These are phyloP conservation scores for Phainopepla nitens DNA, from an alignment of 2,113 vertebrate species.

Conservation along the genomic window DNA sequence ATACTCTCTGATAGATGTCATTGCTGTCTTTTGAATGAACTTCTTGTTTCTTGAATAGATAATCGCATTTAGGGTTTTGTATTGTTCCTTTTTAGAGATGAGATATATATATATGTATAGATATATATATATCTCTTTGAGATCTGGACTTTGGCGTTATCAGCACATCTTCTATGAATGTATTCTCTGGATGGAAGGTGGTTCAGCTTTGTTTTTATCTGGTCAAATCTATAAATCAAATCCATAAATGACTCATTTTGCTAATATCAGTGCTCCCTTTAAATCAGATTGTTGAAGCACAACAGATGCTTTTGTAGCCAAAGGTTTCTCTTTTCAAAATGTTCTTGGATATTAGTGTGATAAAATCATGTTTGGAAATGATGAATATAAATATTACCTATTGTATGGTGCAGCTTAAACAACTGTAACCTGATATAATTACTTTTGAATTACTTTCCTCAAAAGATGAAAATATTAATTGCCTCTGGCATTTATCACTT, in stretches of 20 bases:
- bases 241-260: background rate
- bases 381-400: background rate
- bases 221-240: background rate
- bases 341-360: background rate
- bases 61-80: background rate
- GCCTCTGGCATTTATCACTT: slow-evolving; percentile 33
- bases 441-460: slow-evolving; percentile 33
- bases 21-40: background rate
- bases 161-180: background rate
- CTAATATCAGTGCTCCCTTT: background rate
- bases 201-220: background rate
- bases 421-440: slow-evolving; percentile 38
- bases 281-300: background rate
- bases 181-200: background rate
- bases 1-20: background rate
- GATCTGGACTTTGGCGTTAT: background rate
- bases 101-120: background rate
- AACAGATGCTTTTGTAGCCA: background rate
- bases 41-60: background rate
- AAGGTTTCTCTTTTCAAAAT: slow-evolving; percentile 8
- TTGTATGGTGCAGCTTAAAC: slow-evolving; percentile 8
- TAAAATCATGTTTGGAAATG: slow-evolving; percentile 11
- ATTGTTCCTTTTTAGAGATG: background rate
- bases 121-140: background rate
- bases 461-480: slow-evolving; percentile 30